phyloP scores from a whole-genome alignment of 2,113 vertebrate species.

The Nycticorax nycticorax region DNA sequence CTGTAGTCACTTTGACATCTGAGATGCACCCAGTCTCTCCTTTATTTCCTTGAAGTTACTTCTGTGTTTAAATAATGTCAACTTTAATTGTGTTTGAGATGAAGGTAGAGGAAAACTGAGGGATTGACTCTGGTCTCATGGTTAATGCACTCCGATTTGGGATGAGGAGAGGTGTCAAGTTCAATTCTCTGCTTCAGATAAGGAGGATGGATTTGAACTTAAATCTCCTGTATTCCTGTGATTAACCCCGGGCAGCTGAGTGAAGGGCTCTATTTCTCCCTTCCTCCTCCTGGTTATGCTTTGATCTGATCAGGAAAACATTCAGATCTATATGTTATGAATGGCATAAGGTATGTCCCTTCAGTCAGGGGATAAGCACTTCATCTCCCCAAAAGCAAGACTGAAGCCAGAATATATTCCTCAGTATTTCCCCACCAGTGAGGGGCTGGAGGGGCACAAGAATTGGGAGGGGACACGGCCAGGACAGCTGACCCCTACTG shows the following conservation, averaged over 20 bases:
- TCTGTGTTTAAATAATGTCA: conserved; percentile 24
- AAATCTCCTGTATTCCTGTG: background rate
- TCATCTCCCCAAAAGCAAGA: background rate
- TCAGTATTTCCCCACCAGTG: background rate
- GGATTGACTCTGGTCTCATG: conserved; percentile 25
- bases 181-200: conserved; percentile 55
- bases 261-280: background rate
- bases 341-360: background rate
- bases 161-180: conserved; percentile 31
- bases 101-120: background rate
- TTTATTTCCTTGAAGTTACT: background rate
- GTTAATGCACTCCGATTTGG: conserved; percentile 2
- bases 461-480: too few species aligned
- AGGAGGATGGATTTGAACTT: conserved; percentile 30
- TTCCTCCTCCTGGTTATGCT: background rate
- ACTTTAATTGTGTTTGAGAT: background rate
- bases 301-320: background rate
- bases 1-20: background rate
- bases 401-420: background rate
- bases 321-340: background rate
- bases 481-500: too few species aligned
- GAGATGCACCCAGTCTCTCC: background rate
- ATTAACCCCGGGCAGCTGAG: conserved; percentile 6
- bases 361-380: background rate
- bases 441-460: too few species aligned